phyloP scores from a whole-genome alignment of 2,888 invertebrate species.

The Thumatha senex region DNA sequence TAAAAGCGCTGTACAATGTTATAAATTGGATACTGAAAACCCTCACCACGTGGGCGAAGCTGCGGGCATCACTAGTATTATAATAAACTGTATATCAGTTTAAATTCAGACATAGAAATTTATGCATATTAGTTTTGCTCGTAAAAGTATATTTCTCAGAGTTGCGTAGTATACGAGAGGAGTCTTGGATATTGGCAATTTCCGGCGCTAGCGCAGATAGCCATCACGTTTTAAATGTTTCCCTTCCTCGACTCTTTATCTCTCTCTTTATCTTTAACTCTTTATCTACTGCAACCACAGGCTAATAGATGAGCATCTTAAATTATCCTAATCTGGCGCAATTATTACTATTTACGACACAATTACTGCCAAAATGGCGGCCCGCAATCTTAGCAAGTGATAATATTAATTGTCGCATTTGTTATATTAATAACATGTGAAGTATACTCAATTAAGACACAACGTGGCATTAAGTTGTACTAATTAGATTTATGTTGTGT shows the following conservation, averaged over 20 bases:
- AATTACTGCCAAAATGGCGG: background rate
- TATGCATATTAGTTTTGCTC: too few species aligned
- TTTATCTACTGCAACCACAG: too few species aligned
- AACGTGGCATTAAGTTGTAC: too few species aligned
- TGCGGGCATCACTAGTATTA: too few species aligned
- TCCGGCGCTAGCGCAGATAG: conserved; percentile 40
- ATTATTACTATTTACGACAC: conserved; percentile 3
- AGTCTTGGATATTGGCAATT: conserved; percentile 41
- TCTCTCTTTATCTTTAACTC: too few species aligned
- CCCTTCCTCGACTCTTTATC: conserved; percentile 43
- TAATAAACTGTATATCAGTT: too few species aligned
- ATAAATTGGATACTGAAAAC: too few species aligned
- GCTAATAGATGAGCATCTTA: conserved; percentile 5
- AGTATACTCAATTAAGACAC: background rate
- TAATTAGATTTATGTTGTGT: too few species aligned
- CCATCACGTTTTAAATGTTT: conserved; percentile 43
- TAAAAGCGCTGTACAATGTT: too few species aligned
- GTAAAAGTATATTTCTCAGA: background rate
- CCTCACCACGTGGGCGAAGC: too few species aligned
- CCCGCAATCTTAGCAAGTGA: background rate
- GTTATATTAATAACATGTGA: background rate
- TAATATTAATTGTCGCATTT: background rate
- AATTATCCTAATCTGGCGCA: background rate
- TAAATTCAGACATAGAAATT: too few species aligned
- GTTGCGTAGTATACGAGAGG: background rate